Percentiles rank a stretch among this genome's conserved stretches.
These are phyloP conservation scores for Pycnomerus fuliginosus DNA, from an alignment of 2,888 invertebrate genomes.

Conservation along the genomic window DNA sequence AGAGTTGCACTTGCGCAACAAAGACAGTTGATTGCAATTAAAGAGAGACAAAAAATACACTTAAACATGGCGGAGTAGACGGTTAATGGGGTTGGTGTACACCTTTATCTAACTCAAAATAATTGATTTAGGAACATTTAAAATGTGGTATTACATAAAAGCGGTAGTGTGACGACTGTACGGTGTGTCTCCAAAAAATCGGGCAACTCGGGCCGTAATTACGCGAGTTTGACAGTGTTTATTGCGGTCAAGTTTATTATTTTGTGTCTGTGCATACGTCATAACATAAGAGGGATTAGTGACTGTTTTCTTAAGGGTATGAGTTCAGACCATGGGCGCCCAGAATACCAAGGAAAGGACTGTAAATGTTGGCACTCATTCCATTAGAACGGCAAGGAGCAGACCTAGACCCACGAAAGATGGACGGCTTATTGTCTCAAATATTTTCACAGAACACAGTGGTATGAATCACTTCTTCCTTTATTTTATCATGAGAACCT, in stretches of 20 bases:
- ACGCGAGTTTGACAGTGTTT: constrained; percentile 29
- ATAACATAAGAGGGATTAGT: constrained; percentile 41
- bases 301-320: constrained; percentile 51
- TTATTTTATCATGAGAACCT: too few relatives aligned
- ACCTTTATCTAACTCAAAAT: constrained; percentile 35
- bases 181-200: constrained; percentile 31
- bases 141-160: constrained; percentile 31
- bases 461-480: constrained; percentile 69
- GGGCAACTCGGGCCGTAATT: constrained; percentile 5
- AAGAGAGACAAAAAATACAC: constrained; percentile 30
- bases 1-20: constrained; percentile 56
- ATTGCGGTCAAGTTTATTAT: not conserved
- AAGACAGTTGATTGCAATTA: constrained; percentile 22
- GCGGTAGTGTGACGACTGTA: constrained; percentile 31
- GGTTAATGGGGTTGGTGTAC: constrained; percentile 50
- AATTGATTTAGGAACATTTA: constrained; percentile 32
- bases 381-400: constrained; percentile 72
- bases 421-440: constrained; percentile 80
- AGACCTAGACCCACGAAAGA: constrained; percentile 78
- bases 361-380: constrained; percentile 67
- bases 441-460: constrained; percentile 93
- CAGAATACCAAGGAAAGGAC: constrained; percentile 90
- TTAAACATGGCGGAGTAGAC: constrained; percentile 47
- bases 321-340: constrained; percentile 75
- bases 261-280: constrained; percentile 31